Evolutionary conservation across 1,140 invertebrate species (phyloP), one percentile per base, ranked within the genome.

Genomic region (Centruroides sculpturatus): DNA sequence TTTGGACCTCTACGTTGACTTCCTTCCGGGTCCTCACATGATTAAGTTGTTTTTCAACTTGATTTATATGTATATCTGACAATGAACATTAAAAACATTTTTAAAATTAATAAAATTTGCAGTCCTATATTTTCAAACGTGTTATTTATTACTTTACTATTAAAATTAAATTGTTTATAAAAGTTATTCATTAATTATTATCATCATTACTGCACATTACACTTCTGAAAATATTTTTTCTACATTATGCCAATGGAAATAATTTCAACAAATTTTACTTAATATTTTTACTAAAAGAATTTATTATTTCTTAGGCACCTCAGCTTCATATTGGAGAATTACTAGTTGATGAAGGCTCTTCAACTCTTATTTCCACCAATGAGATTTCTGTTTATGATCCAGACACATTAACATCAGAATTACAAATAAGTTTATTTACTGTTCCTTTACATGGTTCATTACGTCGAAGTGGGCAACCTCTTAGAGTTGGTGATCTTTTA

Each of bases 311-410:
- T 41, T 41, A 65, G 64, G 57, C 55, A 47, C 64, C 64, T 59
- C 54, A 65, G 35, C 60, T 65, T 57, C 60, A 62, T 51, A 61
- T 58, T 47, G 57, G 64, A 36, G 54, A 59, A 50, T 51, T 65
- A 13, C 57, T 62, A n/a, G 64, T 65, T 35, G 59, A 65, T 50
- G 64, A 65, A 59, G 64, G 64, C 4, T 61, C 64, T 35, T 65
- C 64, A 11, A 62, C 64, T 13, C 54, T 65, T 11, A 41, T 65
- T n/a, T 65, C 64, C 12, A 62, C 60, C 6, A 59, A 61, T 61
- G 64, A 65, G 46, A 47, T 65, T 6, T 65, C 64, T 47, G 64
- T 62, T 8, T 59, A 61, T 57, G 64, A 65, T 55, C 60, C 60
- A 41, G 64, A 65, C 13, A 65, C 64, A 35, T 51, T 65, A 47